Evolutionary conservation across 2,888 invertebrate species (phyloP), one percentile per base, ranked within the genome.

Genomic region (Diachrysia chrysitis): DNA sequence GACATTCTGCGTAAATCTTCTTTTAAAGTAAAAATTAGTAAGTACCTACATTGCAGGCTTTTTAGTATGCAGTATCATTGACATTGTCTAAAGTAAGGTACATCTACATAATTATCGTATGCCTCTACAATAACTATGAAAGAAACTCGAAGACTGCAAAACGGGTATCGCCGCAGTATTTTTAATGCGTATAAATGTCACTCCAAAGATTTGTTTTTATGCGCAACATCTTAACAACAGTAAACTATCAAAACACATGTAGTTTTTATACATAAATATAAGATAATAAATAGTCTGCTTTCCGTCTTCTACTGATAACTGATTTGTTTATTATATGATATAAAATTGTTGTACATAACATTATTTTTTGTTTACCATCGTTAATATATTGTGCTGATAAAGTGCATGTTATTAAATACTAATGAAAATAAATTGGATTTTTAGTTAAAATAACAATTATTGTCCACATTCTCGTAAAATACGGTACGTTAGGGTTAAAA

Each of bases 191-290:
- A 63, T 66, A 63, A 74, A 55, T 54, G 54, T 37, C 69, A 42
- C 62, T 54, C 56, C 58, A 25, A 63, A 66, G 25, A 48, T 70
- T 66, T 73, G 74, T 69, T 69, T n/a, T 56, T 37, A 58, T 54
- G 42, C 57, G 23, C 63, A 58, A 56, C 53, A 66, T 74, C 68
- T 35, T 59, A 10, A 66, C 21, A 63, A 46, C 46, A 9, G 9
- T 61, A 66, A 75, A 67, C 58, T 61, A n/a, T 60, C 61, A 23
- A 66, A 73, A 54, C 63, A 63, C 69, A 63, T 63, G 58, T 10
- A 0, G 10, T 10, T 32, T 32, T 32, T 32, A 63, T 66, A 57
- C 23, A 66, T 32, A 65, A 67, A 61, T 48, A 62, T n/a, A 46
- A 66, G 63, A 68, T 71, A 71, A 68, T 32, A n/a, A 53, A 32